A percentile compares a stretch with the other conserved stretches of the same genome.
Evolutionary conservation across 2,888 invertebrate genomes (phyloP).

Genomic region (Dynastes tityus): DNA sequence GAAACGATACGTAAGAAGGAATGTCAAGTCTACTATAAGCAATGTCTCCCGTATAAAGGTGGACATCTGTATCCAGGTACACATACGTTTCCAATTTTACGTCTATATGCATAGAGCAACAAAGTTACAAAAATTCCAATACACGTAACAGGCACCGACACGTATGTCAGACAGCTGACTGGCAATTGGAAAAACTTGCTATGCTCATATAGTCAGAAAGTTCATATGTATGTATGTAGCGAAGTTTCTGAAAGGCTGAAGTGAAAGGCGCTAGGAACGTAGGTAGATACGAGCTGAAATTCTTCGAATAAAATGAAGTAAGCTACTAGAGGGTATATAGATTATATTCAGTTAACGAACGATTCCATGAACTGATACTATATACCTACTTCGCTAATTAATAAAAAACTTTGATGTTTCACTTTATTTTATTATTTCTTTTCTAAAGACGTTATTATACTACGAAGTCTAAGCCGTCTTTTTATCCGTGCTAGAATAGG

Average conservation of each 20-base stretch:
- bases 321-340: too few species aligned
- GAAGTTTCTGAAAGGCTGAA: slow-evolving; percentile 2
- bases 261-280: neutral
- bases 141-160: neutral
- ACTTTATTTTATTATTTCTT: too few species aligned
- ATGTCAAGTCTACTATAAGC: neutral
- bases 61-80: neutral
- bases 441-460: too few species aligned
- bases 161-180: neutral
- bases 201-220: neutral
- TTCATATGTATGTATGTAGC: neutral
- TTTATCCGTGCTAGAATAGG: too few species aligned
- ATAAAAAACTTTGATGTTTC: too few species aligned
- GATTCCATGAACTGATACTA: too few species aligned
- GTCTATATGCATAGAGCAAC: neutral
- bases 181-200: slow-evolving; percentile 1
- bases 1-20: neutral
- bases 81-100: neutral
- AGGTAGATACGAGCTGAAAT: too few species aligned
- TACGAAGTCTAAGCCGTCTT: too few species aligned
- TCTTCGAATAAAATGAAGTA: too few species aligned
- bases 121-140: neutral
- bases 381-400: too few species aligned
- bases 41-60: neutral
- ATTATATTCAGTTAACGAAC: too few species aligned